phyloP scores from a whole-genome alignment of 1,140 invertebrate species.

The Hylaeus anthracinus region DNA sequence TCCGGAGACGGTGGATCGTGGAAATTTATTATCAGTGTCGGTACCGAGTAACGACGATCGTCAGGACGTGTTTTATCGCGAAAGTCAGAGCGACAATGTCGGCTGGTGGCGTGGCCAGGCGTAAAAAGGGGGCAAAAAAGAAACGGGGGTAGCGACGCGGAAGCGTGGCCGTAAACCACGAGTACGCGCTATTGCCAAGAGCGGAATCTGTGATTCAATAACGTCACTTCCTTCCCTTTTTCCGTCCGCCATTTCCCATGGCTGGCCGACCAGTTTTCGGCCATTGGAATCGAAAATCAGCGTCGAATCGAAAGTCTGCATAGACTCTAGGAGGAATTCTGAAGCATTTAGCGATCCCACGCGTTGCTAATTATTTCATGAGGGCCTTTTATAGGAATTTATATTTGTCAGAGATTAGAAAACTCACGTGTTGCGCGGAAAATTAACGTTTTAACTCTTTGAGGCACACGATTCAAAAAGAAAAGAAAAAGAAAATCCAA shows the following conservation, averaged over 20 bases:
- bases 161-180: constrained; percentile 26
- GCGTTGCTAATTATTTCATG: no score
- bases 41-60: constrained; percentile 44
- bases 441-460: no score
- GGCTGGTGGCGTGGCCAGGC: neutral
- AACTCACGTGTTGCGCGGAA: no score
- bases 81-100: constrained; percentile 11
- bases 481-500: no score
- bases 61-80: constrained; percentile 52
- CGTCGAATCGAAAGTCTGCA: no score
- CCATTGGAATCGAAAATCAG: no score
- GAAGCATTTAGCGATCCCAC: no score
- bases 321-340: no score
- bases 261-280: neutral
- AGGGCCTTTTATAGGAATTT: no score
- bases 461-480: no score
- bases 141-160: constrained; percentile 12
- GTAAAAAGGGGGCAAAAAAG: constrained; percentile 36
- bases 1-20: neutral
- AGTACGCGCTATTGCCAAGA: neutral
- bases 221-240: neutral
- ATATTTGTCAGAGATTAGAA: no score
- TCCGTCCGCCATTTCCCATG: neutral
- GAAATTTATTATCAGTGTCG: constrained; percentile 55
- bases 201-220: constrained; percentile 62